Conservation (phyloP, 2,797 vertebrate genomes). For the Rhabdophis nuchalis region DNA sequence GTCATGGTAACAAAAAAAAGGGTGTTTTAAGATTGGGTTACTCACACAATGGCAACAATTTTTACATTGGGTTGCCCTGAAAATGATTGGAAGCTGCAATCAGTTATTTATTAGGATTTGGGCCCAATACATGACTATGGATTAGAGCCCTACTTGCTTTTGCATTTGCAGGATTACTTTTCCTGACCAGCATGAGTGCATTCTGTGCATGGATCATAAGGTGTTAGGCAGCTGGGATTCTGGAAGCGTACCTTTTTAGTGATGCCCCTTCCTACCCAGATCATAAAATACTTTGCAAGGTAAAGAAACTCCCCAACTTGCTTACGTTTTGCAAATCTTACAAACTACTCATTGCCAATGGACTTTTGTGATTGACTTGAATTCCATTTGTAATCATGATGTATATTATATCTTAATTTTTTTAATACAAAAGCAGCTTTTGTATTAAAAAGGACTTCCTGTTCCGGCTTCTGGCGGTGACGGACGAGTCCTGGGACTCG, state of each 20-base stretch:
- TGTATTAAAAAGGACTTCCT: too few species aligned
- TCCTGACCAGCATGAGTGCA: background rate
- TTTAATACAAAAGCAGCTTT: background rate
- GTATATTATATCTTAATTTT: background rate
- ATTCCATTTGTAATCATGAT: background rate
- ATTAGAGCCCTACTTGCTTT: background rate
- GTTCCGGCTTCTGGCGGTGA: too few species aligned
- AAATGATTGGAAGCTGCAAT: background rate
- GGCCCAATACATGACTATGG: background rate
- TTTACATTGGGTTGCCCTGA: background rate
- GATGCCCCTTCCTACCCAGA: background rate
- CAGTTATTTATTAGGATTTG: background rate
- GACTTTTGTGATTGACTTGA: background rate
- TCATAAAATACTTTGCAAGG: background rate
- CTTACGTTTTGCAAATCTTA: background rate
- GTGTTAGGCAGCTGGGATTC: background rate
- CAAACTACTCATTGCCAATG: background rate
- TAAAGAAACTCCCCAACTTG: background rate
- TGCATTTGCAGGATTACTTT: background rate
- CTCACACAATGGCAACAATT: background rate
- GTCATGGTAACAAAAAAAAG: background rate
- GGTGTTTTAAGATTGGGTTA: background rate
- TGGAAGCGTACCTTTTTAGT: background rate
- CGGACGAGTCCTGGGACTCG: too few species aligned
- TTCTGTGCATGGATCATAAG: background rate